Conservation (phyloP, 2,797 vertebrate species). For the Esox lucius region DNA sequence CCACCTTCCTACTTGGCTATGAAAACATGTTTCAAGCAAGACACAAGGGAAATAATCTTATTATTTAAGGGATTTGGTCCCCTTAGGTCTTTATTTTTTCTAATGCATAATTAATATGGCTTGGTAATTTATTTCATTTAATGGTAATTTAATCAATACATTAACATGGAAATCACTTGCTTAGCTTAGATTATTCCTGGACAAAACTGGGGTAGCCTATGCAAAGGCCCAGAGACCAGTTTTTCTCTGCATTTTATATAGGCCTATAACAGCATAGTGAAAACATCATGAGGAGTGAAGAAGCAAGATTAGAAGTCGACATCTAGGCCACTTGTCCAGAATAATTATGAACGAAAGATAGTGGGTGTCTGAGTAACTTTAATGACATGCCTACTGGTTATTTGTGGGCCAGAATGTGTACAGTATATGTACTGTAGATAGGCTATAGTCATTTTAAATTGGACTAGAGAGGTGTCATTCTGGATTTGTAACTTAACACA, state of each 20-base stretch:
- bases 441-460: neutral
- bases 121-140: too few species aligned
- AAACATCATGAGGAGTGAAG: neutral
- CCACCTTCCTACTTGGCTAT: too few species aligned
- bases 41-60: slow-evolving; percentile 51
- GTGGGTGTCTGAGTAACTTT: neutral
- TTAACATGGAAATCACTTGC: neutral
- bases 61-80: slow-evolving; percentile 36
- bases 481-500: neutral
- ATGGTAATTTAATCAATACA: slow-evolving; percentile 42
- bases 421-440: neutral
- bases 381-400: neutral
- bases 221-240: neutral
- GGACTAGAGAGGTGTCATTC: neutral
- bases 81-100: slow-evolving; percentile 31
- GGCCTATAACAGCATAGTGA: neutral
- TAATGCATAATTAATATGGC: slow-evolving; percentile 47
- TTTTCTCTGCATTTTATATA: neutral
- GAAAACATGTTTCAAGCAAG: neutral
- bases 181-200: neutral
- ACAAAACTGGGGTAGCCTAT: neutral
- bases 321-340: neutral
- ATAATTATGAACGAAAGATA: neutral
- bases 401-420: too few species aligned
- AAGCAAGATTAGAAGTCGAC: neutral